Evolutionary conservation across 1,140 invertebrate genomes (phyloP).

Genomic region (Elymnias hypermnestra): DNA sequence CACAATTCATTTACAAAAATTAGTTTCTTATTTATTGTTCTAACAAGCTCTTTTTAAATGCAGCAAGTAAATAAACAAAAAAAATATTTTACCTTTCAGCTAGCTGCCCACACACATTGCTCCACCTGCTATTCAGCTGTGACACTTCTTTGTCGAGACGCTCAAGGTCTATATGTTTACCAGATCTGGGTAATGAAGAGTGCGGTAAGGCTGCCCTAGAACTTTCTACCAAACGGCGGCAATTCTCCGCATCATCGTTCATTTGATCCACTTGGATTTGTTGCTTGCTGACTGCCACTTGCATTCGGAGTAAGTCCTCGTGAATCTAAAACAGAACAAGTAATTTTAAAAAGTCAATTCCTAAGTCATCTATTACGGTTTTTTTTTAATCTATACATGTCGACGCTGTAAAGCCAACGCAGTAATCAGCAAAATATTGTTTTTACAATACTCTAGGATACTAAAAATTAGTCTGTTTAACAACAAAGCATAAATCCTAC

Average conservation of each 20-base stretch:
- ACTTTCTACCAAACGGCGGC: conserved; percentile 90
- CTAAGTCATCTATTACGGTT: too few species aligned
- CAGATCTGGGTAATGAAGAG: conserved; percentile 75
- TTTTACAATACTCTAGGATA: too few species aligned
- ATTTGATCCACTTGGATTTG: conserved; percentile 93
- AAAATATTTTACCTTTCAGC: conserved; percentile 92
- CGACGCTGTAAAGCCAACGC: too few species aligned
- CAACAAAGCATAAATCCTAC: too few species aligned
- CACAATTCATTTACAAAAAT: too few species aligned
- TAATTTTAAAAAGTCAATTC: not conserved
- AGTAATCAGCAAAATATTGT: too few species aligned
- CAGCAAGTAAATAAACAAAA: too few species aligned
- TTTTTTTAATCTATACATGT: too few species aligned
- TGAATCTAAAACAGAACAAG: conserved; percentile 71
- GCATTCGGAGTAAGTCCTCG: conserved; percentile 86
- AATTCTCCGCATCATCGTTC: conserved; percentile 91
- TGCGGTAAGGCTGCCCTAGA: conserved; percentile 81
- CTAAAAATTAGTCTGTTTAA: too few species aligned
- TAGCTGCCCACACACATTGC: conserved; percentile 91
- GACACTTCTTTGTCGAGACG: conserved; percentile 95
- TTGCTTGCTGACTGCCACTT: conserved; percentile 88
- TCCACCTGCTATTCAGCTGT: conserved; percentile 92
- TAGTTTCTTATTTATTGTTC: too few species aligned
- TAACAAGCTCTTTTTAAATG: too few species aligned
- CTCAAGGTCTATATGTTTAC: conserved; percentile 89